These are phyloP conservation scores for Lindbergichthys nudifrons DNA, from an alignment of 2,797 vertebrate genomes.

Conservation along the genomic window DNA sequence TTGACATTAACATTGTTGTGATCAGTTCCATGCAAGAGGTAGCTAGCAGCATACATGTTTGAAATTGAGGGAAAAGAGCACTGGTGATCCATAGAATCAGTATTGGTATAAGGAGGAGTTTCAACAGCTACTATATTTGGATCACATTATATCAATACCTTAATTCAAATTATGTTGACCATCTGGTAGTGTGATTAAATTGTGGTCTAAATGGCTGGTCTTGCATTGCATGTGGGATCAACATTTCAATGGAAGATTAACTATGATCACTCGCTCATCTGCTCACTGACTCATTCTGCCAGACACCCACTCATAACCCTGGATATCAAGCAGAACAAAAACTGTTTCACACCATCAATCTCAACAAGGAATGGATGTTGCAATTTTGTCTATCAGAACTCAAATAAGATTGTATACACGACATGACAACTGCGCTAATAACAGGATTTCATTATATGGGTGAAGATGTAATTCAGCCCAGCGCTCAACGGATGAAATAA, in stretches of 20 bases:
- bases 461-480: neutral
- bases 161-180: neutral
- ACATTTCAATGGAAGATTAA: constrained; percentile 25
- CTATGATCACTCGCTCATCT: constrained; percentile 25
- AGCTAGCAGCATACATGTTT: neutral
- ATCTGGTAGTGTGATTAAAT: neutral
- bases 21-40: neutral
- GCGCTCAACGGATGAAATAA: neutral
- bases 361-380: neutral
- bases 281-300: constrained; percentile 41
- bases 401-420: neutral
- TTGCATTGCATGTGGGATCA: constrained; percentile 8
- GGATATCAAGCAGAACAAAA: constrained; percentile 13
- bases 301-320: constrained; percentile 43
- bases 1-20: neutral
- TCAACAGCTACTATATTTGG: neutral
- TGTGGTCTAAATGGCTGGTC: neutral
- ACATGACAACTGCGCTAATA: neutral
- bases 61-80: neutral
- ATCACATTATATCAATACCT: neutral
- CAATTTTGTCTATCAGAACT: neutral
- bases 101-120: neutral
- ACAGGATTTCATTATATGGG: neutral
- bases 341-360: constrained; percentile 8
- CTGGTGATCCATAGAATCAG: neutral